Evolutionary conservation across 2,113 vertebrate genomes (phyloP), one percentile per base, ranked within the genome.

Genomic region (Bubo blakistoni): DNA sequence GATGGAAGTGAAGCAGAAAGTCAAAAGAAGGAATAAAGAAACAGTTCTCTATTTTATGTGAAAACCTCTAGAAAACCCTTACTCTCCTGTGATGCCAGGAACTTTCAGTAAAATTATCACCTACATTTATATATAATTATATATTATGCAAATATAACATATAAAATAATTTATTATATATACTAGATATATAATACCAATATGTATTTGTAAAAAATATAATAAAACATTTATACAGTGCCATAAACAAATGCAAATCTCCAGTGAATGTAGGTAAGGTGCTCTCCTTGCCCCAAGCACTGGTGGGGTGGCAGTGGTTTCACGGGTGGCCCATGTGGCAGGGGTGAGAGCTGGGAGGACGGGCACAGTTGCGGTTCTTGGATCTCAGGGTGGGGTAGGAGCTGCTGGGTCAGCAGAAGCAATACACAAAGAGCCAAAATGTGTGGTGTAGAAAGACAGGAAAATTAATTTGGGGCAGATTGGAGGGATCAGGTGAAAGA

Each of bases 391-490:
- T 52, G 16, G 16, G 26, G 20, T 5, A 15, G 66, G 19, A 77
- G 36, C 34, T 77, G 47, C 61, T 26, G 49, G 74, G 32, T 13
- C 81, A 63, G 16, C 34, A 57, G 69, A 47, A 79, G 5, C 51
- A 57, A 22, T 0, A 0, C 13, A 27, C 16, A 32, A 16, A 71
- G 70, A 88, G 30, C 34, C 9, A 88, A 63, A 93, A 63, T 0
- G 0, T 8, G 40, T 49, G 36, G 61, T 49, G 27, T 30, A 62
- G 71, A 59, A 74, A 42, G 52, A 86, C 16, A 40, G 25, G 21
- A 55, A 65, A 36, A 70, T 73, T 42, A 29, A 92, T 83, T 86
- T 34, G 2, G 36, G 58, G n/a, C 34, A 86, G 67, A 69, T 5
- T 34, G 10, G 8, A 76, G 8, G 49, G 25, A 57, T 46, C 29